phyloP scores from a whole-genome alignment of 2,888 invertebrate species.

The Eupithecia subfuscata region DNA sequence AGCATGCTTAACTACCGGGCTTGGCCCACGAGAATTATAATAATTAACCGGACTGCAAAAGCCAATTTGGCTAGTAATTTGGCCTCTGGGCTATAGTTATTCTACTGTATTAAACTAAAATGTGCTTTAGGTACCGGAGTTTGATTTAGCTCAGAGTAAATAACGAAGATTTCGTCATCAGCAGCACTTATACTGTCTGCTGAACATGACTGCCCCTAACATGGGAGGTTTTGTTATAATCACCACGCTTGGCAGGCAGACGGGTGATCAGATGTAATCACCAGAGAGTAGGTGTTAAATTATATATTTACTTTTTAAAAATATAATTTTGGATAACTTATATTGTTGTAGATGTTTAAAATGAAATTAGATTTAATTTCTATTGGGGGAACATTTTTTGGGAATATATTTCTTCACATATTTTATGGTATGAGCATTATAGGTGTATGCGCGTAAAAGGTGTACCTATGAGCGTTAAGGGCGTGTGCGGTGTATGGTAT shows the following conservation, averaged over 20 bases:
- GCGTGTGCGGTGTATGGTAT: no score
- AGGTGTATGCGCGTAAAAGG: no score
- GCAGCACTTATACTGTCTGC: neutral
- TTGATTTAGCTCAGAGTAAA: neutral
- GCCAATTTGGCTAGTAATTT: conserved; percentile 11
- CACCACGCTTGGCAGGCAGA: no score
- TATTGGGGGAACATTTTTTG: no score
- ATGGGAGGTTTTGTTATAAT: no score
- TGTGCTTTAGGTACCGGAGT: neutral
- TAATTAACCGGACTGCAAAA: conserved; percentile 20
- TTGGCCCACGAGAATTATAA: conserved; percentile 17
- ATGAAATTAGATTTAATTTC: no score
- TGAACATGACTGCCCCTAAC: neutral
- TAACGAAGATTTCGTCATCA: neutral
- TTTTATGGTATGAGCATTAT: no score
- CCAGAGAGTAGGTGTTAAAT: no score
- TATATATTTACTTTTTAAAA: no score
- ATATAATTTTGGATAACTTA: neutral
- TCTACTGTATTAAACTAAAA: neutral
- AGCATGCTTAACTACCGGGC: conserved; percentile 12
- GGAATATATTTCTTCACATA: no score
- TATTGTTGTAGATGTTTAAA: neutral
- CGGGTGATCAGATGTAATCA: no score
- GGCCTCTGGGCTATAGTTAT: neutral
- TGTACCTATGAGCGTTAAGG: no score